Evolutionary conservation across 2,113 vertebrate species (phyloP).

Genomic region (Rhea pennata): DNA sequence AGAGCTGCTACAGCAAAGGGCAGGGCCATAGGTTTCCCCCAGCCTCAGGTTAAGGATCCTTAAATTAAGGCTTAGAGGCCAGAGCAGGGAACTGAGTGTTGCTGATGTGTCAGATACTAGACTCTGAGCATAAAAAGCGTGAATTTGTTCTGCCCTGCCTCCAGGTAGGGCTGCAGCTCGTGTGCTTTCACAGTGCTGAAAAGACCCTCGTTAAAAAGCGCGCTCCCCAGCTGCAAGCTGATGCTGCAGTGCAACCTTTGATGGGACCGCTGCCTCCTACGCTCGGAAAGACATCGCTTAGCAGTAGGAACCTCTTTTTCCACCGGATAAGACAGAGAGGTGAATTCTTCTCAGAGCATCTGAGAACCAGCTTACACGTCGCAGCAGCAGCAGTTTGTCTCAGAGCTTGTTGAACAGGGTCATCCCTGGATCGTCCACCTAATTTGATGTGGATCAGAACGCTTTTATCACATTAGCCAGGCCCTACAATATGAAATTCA

Average conservation of each 20-base stretch:
- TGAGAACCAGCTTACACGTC: neutral
- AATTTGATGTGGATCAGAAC: neutral
- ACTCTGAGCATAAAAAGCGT: neutral
- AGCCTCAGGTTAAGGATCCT: neutral
- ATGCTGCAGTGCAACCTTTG: neutral
- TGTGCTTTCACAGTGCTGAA: neutral
- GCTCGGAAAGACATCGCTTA: neutral
- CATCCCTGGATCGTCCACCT: neutral
- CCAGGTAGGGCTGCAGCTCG: neutral
- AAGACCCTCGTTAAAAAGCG: neutral
- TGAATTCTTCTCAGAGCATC: neutral
- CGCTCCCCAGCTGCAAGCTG: neutral
- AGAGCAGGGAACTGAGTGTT: neutral
- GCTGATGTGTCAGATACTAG: neutral
- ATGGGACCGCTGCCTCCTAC: neutral
- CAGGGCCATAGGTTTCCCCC: neutral
- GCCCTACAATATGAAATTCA: neutral
- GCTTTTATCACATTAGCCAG: neutral
- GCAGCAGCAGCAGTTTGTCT: neutral
- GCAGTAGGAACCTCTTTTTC: neutral
- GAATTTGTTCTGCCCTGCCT: neutral
- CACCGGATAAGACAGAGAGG: neutral
- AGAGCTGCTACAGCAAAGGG: neutral
- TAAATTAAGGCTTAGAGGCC: neutral
- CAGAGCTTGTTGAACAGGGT: neutral